phyloP scores from a whole-genome alignment of 2,888 invertebrate species.

The Noctua janthe region DNA sequence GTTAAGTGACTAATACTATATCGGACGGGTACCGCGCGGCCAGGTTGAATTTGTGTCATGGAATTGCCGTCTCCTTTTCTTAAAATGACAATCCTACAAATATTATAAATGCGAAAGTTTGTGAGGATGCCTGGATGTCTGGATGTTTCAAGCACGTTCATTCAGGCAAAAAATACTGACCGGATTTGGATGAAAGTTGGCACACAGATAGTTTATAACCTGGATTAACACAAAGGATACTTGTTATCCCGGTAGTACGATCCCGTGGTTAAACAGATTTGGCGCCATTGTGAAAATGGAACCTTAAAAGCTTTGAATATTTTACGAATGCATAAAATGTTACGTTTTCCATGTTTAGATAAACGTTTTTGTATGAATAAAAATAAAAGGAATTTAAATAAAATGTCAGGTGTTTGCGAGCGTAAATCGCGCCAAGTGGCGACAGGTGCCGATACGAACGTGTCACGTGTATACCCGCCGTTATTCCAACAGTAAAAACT shows the following conservation, averaged over 20 bases:
- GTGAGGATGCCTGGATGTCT: too few species aligned
- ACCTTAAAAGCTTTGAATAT: constrained; percentile 21
- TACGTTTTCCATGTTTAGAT: constrained; percentile 23
- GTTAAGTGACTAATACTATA: background rate
- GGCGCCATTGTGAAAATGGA: background rate
- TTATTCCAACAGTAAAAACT: constrained; percentile 35
- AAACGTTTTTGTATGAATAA: constrained; percentile 30
- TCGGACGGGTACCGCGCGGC: background rate
- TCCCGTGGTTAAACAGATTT: constrained; percentile 1
- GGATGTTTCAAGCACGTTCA: too few species aligned
- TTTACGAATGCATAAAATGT: constrained; percentile 11
- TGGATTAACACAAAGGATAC: too few species aligned
- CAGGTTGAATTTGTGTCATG: background rate
- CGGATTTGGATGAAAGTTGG: too few species aligned
- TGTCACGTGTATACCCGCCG: constrained; percentile 31
- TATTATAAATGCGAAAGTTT: too few species aligned
- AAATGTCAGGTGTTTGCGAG: constrained; percentile 42
- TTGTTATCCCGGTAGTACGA: too few species aligned
- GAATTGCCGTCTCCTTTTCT: background rate
- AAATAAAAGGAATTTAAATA: constrained; percentile 37
- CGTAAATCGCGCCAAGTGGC: constrained; percentile 55
- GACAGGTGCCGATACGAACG: constrained; percentile 60
- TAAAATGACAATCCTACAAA: background rate
- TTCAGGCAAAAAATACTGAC: too few species aligned
- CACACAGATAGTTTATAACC: too few species aligned